Conservation (phyloP, 2,888 invertebrate species). For the Eristalinus sepulchralis region DNA sequence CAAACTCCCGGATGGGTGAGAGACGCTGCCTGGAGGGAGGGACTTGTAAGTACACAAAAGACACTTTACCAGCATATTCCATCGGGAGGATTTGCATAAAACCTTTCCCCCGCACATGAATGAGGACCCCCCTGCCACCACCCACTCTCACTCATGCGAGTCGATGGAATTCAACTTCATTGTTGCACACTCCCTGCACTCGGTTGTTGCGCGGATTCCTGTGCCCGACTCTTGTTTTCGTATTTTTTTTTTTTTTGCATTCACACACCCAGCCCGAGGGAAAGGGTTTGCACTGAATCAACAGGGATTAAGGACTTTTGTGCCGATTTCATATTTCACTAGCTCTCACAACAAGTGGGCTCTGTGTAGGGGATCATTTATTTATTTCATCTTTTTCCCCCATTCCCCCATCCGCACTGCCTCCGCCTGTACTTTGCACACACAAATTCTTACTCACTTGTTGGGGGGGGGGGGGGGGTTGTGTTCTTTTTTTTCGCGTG, state of each 20-base stretch:
- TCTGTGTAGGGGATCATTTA: neutral
- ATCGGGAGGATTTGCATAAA: slow-evolving; percentile 59
- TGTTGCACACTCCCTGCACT: slow-evolving; percentile 58
- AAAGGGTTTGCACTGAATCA: slow-evolving; percentile 48
- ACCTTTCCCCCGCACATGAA: slow-evolving; percentile 34
- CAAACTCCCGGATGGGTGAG: neutral
- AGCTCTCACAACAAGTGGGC: neutral
- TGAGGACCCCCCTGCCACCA: neutral
- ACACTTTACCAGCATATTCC: slow-evolving; percentile 43
- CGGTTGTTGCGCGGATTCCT: neutral
- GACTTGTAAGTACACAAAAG: slow-evolving; percentile 29
- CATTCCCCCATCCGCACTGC: too few species aligned
- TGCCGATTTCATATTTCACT: slow-evolving; percentile 47
- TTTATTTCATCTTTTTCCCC: neutral
- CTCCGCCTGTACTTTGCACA: neutral
- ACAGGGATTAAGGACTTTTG: slow-evolving; percentile 62
- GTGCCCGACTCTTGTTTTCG: neutral
- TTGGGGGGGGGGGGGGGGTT: neutral
- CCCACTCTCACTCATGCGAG: neutral
- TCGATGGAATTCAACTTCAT: slow-evolving; percentile 38
- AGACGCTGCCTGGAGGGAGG: neutral
- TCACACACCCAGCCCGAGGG: neutral
- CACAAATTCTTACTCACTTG: slow-evolving; percentile 44
- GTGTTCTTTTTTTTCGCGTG: too few species aligned
- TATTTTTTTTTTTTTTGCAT: neutral